Base-by-base conservation (phyloP, 2,113 vertebrate genomes). In the Sinocyclocheilus maitianheensis region DNA sequence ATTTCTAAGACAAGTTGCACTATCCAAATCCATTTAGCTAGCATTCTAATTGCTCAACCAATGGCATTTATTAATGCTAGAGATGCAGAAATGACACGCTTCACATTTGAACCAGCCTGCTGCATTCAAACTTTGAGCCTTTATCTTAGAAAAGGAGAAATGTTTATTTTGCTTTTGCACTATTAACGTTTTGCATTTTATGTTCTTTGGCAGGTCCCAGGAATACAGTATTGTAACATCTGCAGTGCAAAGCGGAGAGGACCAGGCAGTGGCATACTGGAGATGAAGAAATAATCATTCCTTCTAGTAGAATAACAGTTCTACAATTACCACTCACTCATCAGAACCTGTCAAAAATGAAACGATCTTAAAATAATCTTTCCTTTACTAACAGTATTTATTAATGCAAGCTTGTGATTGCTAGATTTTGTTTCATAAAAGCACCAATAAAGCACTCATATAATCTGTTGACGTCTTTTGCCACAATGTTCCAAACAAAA, bases 201-300 rank as follows among this genome's bases (percentile, higher is more conserved):
- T 85, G 14, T 86, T 76, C 90, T 5, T 76, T 93, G 91, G 55
- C 88, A 99, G 98, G 90, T 93, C 34, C 96, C 95, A 18, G 91
- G 94, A 16, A 87, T 95, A 18, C 97, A 98, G 92, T 98, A 98
- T 92, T 99, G 98, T 91, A 98, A 97, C 91, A 98, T 99, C 94
- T 99, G 98, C 94, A 99, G 97, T 75, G 98, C 97, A 13, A 99
- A 99, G 91, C 96, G 92, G 81, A 94, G 96, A 24, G 96, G 97
- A 0, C 98, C 98, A 0, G 98, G 97, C 90, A 96, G 96, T 12
- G 94, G 96, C 62, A 95, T 98, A 79, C 91, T 97, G 87, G 98
- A 98, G 69, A 96, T 98, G 90, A 96, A 95, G 89, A 94, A 95
- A 85, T 96, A 89, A 60, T n/a, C 24, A 37, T 67, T 81, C 37